These are phyloP conservation scores for Leptopilina myrica DNA, from an alignment of 2,888 invertebrate species.

Conservation along the genomic window DNA sequence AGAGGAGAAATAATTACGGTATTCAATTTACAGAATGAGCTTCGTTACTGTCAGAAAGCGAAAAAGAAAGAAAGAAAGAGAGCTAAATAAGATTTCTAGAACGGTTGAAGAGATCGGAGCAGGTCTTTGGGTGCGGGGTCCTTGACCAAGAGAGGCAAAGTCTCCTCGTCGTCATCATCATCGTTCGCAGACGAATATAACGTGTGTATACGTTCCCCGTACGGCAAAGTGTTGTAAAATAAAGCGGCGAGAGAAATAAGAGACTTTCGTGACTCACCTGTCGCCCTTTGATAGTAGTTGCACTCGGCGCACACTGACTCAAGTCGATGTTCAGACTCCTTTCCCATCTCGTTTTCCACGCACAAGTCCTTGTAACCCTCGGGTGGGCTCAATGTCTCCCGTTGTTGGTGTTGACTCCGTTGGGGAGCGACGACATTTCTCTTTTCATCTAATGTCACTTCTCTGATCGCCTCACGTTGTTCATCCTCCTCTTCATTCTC, in stretches of 20 bases:
- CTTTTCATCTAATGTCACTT: slow-evolving; percentile 47
- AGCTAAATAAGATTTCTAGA: background rate
- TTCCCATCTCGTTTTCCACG: slow-evolving; percentile 65
- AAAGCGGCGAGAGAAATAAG: slow-evolving; percentile 23
- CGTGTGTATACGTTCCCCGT: slow-evolving; percentile 39
- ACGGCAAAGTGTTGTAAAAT: slow-evolving; percentile 44
- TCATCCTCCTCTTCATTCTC: slow-evolving; percentile 56
- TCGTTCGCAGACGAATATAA: slow-evolving; percentile 49
- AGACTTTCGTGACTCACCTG: slow-evolving; percentile 76
- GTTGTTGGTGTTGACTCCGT: slow-evolving; percentile 70
- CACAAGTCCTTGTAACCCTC: slow-evolving; percentile 94
- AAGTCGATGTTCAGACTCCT: slow-evolving; percentile 54
- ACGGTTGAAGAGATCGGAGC: background rate
- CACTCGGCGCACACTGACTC: slow-evolving; percentile 79
- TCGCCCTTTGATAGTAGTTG: slow-evolving; percentile 78
- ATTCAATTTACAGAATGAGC: too few relatives aligned
- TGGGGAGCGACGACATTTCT: slow-evolving; percentile 47
- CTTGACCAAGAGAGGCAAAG: slow-evolving; percentile 55
- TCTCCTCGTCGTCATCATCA: slow-evolving; percentile 29
- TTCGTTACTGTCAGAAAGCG: background rate
- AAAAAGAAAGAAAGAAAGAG: background rate
- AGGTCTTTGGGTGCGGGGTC: slow-evolving; percentile 47
- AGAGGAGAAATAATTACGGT: too few relatives aligned
- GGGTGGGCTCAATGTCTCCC: slow-evolving; percentile 92
- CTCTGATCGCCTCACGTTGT: slow-evolving; percentile 49